These are phyloP conservation scores for Ostrea edulis DNA, from an alignment of 1,140 invertebrate species.

Conservation along the genomic window DNA sequence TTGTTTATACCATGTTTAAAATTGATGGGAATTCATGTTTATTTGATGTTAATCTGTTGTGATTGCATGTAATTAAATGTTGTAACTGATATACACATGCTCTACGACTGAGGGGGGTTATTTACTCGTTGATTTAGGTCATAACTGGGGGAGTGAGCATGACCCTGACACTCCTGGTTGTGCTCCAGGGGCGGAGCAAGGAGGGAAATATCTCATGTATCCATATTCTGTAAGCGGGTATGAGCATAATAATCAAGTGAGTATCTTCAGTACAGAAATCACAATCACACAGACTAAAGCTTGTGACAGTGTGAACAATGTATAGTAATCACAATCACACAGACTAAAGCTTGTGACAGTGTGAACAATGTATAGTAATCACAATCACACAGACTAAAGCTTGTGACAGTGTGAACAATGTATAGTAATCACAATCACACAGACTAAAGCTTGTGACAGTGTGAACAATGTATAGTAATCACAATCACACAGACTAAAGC, in stretches of 20 bases:
- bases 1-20: no score
- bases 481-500: no score
- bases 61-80: not conserved
- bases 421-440: not conserved
- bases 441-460: no score
- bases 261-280: slow-evolving; percentile 34
- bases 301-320: no score
- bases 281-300: no score
- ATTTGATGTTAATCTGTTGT: not conserved
- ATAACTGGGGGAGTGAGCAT: slow-evolving; percentile 99
- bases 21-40: not conserved
- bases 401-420: not conserved
- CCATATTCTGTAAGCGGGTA: slow-evolving; percentile 98
- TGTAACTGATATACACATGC: not conserved
- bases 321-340: not conserved
- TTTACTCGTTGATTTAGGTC: slow-evolving; percentile 83
- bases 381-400: no score
- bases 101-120: not conserved
- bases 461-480: not conserved
- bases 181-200: slow-evolving; percentile 90
- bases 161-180: slow-evolving; percentile 96
- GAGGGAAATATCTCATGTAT: slow-evolving; percentile 98
- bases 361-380: not conserved
- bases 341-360: no score
- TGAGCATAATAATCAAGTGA: slow-evolving; percentile 97